Base-by-base conservation (phyloP, 2,797 vertebrate genomes). In the Pampus argenteus region DNA sequence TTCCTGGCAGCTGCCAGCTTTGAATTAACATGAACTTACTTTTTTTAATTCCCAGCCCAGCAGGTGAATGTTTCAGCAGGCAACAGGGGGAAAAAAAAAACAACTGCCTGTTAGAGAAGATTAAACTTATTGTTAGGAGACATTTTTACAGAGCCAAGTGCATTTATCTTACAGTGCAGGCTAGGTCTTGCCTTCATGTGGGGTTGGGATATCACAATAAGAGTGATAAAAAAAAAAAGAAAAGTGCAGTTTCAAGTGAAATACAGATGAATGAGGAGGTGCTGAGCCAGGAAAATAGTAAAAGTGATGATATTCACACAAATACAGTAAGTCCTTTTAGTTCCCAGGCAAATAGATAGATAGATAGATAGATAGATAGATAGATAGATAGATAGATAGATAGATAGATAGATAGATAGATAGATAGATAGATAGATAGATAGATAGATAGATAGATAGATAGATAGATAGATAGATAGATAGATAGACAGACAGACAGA, bases 11-110 rank as follows among this genome's bases (percentile, higher is more conserved):
- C 18, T 17, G n/a, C n/a, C 7, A 47, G 14, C 45, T 44, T 51
- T 54, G 47, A 47, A 18, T 56, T 15, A 20, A 31, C 60, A 23
- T 58, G 45, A 83, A 74, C 59, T 66, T 47, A 59, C 26, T 20
- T 68, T 84, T 71, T 84, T 71, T 47, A 25, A 79, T 84, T 77
- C 36, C 1, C 0, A 48, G 49, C 52, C 0, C 54, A 57, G 69
- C 9, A 0, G 67, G 75, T 74, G 76, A 79, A 63, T 58, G 29
- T 31, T 78, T 68, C 55, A n/a, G 50, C 18, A 28, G 26, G 23
- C 7, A 8, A 10, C 9, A 23, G 73, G 34, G 10, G 34, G 3
- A 5, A 42, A 68, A 70, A 64, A 38, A 42, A 68, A 70, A 64
- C 31, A 42, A 17, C 25, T 18, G 47, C 18, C 20, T 18, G 6